Percentiles rank a stretch among this genome's conserved stretches.
Evolutionary conservation across 2,888 invertebrate species (phyloP).

Genomic region (Aphodius granarius): DNA sequence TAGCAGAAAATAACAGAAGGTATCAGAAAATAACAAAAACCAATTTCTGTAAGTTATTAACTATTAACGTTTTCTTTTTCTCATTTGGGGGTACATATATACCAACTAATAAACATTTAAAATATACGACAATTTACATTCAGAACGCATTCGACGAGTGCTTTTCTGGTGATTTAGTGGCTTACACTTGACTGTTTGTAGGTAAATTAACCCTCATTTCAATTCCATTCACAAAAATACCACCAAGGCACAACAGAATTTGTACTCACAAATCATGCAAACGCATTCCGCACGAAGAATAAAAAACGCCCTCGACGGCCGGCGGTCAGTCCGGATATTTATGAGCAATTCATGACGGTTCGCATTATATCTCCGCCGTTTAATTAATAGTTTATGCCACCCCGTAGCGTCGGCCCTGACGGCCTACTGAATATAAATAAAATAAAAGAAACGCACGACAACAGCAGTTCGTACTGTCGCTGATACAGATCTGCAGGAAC

Average conservation of each 20-base stretch:
- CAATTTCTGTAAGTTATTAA: neutral
- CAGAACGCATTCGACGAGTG: neutral
- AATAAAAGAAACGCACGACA: conserved; percentile 18
- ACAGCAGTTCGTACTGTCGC: neutral
- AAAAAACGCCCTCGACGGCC: neutral
- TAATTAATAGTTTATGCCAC: conserved; percentile 29
- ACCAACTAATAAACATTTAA: neutral
- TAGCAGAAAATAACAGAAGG: too few species aligned
- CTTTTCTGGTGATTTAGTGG: neutral
- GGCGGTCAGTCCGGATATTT: conserved; percentile 17
- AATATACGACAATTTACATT: neutral
- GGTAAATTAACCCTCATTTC: neutral
- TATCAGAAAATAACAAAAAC: neutral
- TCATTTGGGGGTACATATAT: neutral
- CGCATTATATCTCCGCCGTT: conserved; percentile 22
- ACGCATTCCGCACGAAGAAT: neutral
- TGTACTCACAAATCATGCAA: neutral
- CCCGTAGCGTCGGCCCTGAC: conserved; percentile 19
- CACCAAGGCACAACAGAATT: neutral
- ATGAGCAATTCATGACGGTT: conserved; percentile 24
- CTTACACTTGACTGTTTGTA: neutral
- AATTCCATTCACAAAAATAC: neutral
- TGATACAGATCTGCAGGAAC: conserved; percentile 24
- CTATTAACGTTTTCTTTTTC: neutral
- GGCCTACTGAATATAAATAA: conserved; percentile 26